Evolutionary conservation across 2,888 invertebrate species (phyloP).

Genomic region (Mellilla xanthometata): DNA sequence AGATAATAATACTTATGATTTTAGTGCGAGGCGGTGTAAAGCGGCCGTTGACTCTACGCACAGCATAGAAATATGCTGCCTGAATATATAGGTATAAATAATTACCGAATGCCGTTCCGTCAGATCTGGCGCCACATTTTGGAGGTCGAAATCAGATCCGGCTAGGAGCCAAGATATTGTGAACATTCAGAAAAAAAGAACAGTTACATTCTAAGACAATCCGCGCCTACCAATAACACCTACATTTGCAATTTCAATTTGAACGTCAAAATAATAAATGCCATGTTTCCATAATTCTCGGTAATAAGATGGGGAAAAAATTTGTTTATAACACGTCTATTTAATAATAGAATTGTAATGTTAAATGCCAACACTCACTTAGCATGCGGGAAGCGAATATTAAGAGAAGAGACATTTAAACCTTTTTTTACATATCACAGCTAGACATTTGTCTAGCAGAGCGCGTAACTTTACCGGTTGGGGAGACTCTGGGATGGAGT

Average conservation of each 20-base stretch:
- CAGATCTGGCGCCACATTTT: conserved; percentile 63
- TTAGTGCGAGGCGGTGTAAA: conserved; percentile 46
- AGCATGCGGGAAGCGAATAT: background rate
- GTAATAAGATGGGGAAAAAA: conserved; percentile 9
- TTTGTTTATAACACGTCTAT: conserved; percentile 4
- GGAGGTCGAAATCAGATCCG: conserved; percentile 47
- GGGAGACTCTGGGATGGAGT: too few relatives aligned
- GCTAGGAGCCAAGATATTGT: conserved; percentile 33
- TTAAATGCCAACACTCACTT: conserved; percentile 8
- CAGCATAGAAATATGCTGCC: conserved; percentile 36
- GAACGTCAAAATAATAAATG: conserved; percentile 23
- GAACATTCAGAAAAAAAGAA: conserved; percentile 27
- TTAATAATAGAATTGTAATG: conserved; percentile 13
- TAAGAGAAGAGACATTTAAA: too few relatives aligned
- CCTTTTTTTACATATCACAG: too few relatives aligned
- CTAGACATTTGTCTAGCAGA: too few relatives aligned
- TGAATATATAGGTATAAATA: conserved; percentile 43
- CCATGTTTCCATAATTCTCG: conserved; percentile 18
- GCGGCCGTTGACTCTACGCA: conserved; percentile 59
- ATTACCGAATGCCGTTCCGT: conserved; percentile 45
- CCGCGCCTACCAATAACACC: conserved; percentile 19
- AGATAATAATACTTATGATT: conserved; percentile 57
- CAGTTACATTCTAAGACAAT: conserved; percentile 26
- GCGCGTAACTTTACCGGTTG: too few relatives aligned
- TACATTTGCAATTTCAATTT: conserved; percentile 29